Evolutionary conservation across 2,797 vertebrate genomes (phyloP).

Genomic region (Calcarius lapponicus): DNA sequence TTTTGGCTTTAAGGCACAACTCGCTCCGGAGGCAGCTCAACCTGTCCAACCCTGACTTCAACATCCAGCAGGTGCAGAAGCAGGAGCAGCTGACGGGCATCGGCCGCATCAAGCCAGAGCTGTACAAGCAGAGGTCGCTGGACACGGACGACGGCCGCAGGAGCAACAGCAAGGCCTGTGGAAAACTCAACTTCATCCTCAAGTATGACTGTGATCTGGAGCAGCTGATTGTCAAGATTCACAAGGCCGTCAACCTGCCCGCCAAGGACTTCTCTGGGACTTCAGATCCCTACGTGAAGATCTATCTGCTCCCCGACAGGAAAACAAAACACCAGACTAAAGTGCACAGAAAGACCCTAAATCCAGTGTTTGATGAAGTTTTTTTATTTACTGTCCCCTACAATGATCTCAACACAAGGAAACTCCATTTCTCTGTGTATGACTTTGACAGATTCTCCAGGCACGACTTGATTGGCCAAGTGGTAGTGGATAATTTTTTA

Average conservation of each 20-base stretch:
- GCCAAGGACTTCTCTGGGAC: constrained; percentile 99
- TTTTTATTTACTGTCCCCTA: constrained; percentile 97
- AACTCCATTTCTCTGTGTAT: constrained; percentile 98
- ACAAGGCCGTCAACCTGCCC: constrained; percentile 94
- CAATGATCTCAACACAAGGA: constrained; percentile 90
- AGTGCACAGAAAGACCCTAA: constrained; percentile 97
- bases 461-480: constrained; percentile 97
- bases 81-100: constrained; percentile 95
- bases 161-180: constrained; percentile 86
- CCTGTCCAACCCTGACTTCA: constrained; percentile 97
- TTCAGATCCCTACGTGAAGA: constrained; percentile 98
- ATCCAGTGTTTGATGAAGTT: constrained; percentile 97
- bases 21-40: constrained; percentile 96
- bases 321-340: constrained; percentile 99
- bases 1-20: constrained; percentile 88
- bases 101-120: constrained; percentile 94
- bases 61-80: constrained; percentile 94
- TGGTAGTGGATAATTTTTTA: constrained; percentile 98
- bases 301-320: constrained; percentile 95
- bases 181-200: constrained; percentile 93
- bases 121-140: constrained; percentile 95
- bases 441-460: constrained; percentile 99
- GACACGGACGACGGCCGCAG: constrained; percentile 88
- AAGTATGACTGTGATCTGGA: constrained; percentile 96
- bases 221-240: constrained; percentile 98